Evolutionary conservation across 2,797 vertebrate species (phyloP).

Genomic region (Hypotaenidia okinawae): DNA sequence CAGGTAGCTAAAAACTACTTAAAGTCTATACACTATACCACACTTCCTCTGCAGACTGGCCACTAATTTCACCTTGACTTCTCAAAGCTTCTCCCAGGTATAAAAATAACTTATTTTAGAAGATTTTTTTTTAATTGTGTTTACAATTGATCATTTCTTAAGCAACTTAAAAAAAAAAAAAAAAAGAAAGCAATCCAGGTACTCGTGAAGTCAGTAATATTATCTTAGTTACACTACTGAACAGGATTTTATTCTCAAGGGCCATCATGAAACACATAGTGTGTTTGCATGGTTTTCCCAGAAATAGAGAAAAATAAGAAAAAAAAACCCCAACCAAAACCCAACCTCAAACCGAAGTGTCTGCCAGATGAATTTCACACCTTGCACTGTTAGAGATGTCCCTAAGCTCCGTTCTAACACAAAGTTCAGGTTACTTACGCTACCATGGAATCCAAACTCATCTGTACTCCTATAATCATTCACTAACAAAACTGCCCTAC

Average conservation of each 20-base stretch:
- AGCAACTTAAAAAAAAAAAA: background rate
- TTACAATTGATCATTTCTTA: background rate
- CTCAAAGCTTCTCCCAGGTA: background rate
- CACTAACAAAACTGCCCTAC: background rate
- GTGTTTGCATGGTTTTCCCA: background rate
- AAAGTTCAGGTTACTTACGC: background rate
- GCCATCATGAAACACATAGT: background rate
- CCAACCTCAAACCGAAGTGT: background rate
- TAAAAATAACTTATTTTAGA: background rate
- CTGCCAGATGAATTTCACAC: background rate
- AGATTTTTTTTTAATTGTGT: background rate
- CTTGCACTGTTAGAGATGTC: background rate
- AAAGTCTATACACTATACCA: background rate
- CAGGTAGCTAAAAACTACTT: background rate
- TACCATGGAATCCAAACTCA: background rate
- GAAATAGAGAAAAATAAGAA: background rate
- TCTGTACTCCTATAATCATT: background rate
- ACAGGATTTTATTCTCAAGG: background rate
- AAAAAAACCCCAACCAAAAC: background rate
- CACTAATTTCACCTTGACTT: background rate
- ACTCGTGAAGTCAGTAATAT: background rate
- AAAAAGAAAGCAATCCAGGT: background rate
- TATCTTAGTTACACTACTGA: background rate
- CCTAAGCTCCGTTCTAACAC: background rate
- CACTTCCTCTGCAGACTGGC: background rate